Evolutionary conservation across 2,113 vertebrate species (phyloP).

Genomic region (Gorsachius goisagi): DNA sequence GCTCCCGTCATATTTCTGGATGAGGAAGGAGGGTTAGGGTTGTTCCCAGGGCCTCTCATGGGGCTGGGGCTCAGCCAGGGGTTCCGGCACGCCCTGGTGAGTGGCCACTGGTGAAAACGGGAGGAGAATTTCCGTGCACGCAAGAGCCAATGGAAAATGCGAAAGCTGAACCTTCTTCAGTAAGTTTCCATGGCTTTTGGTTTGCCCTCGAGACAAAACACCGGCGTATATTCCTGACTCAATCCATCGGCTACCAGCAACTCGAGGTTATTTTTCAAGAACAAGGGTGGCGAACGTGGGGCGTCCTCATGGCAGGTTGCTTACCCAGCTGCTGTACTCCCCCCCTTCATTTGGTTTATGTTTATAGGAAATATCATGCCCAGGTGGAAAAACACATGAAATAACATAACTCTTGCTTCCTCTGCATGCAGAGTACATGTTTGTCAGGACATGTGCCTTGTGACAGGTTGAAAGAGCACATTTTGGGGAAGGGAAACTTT

Average conservation of each 20-base stretch:
- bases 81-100: fast-evolving
- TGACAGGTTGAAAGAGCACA: constrained; percentile 9
- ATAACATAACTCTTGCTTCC: not conserved
- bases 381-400: not conserved
- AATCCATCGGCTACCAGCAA: not conserved
- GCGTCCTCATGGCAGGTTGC: not conserved
- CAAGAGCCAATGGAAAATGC: not conserved
- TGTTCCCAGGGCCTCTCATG: fast-evolving
- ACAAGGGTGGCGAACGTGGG: not conserved
- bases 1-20: not conserved
- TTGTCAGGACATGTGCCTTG: constrained; percentile 1
- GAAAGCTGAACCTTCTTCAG: not conserved
- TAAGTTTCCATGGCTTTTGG: not conserved
- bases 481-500: constrained; percentile 50
- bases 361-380: not conserved
- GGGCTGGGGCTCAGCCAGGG: not conserved
- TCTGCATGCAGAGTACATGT: not conserved
- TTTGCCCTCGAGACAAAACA: not conserved
- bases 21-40: not conserved
- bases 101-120: fast-evolving
- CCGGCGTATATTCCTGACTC: not conserved
- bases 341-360: not conserved
- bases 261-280: not conserved
- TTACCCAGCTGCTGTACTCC: not conserved
- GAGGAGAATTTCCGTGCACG: not conserved